Evolutionary conservation across 2,888 invertebrate species (phyloP).

Genomic region (Tanytarsus gracilentus): DNA sequence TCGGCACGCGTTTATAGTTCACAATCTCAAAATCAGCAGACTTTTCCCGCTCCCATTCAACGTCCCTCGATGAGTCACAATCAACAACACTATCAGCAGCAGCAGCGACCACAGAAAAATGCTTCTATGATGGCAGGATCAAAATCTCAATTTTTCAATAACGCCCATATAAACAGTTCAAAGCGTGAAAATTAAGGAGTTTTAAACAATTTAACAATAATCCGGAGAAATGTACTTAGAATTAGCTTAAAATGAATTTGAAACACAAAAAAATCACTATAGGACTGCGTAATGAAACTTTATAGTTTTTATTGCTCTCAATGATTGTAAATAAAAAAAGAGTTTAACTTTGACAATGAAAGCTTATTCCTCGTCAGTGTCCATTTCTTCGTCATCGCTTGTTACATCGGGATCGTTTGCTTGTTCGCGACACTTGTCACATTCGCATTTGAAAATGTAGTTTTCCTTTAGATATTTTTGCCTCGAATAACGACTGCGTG

Average conservation of each 20-base stretch:
- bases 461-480: conserved; percentile 59
- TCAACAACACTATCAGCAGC: conserved; percentile 5
- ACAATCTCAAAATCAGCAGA: conserved; percentile 4
- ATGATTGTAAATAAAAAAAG: not conserved
- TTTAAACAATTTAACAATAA: not conserved
- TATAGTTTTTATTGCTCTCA: not conserved
- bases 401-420: conserved; percentile 69
- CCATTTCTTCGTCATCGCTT: conserved; percentile 56
- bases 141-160: conserved; percentile 18
- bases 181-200: not conserved
- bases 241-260: too few relatives aligned
- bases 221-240: not conserved
- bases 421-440: conserved; percentile 67
- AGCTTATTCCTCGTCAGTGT: conserved; percentile 38
- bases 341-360: not conserved
- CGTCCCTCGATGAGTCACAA: not conserved
- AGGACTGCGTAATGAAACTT: not conserved
- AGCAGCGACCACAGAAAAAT: not conserved
- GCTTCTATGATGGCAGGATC: not conserved
- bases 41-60: not conserved
- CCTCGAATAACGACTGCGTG: conserved; percentile 75
- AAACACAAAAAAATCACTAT: not conserved
- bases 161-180: not conserved
- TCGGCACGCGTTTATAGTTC: too few relatives aligned
- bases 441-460: conserved; percentile 74